Evolutionary conservation across 2,888 invertebrate genomes (phyloP), one percentile per base, ranked within the genome.

Genomic region (Macrophya annulata): DNA sequence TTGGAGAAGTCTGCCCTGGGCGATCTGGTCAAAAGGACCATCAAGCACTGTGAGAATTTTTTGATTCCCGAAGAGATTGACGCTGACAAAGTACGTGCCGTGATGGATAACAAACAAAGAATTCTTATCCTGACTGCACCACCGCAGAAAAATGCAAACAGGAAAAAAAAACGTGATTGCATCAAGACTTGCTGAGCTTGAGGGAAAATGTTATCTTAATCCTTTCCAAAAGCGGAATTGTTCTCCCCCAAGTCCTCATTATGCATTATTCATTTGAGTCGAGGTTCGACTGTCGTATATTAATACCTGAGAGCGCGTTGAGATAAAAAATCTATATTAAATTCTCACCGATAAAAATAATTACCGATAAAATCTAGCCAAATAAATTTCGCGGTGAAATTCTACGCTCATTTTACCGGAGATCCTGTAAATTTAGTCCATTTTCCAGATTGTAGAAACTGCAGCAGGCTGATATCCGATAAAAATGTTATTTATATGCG

Each of bases 121-220:
- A 86, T 88, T 79, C 90, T 90, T 5, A 76, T 88, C 4, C 87
- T 90, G 15, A 90, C 89, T 6, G 90, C 90, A 8, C 90, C 90
- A 0, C 84, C 86, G 48, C 79, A 87, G 37, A 90, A 89, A 48
- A 25, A 12, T 21, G 17, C 10, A 6, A 12, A 17, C 15, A 48
- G 51, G 21, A 81, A 37, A 5, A 81, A 81, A 15, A 81, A 62
- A 43, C n/a, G 81, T 10, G 62, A 81, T 59, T 81, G 15, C 21
- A 77, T 31, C 55, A 77, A 77, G 68, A 37, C 68, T 10, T 81
- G 43, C 21, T 62, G 62, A 81, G 62, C 31, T 43, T 12, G 0
- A 43, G 37, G 21, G 25, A 3, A 31, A 15, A 21, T 62, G 15
- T 37, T 5, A n/a, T 51, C 37, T 31, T n/a, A 17, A 17, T 77